Evolutionary conservation across 1,140 invertebrate species (phyloP).

Genomic region (Homalodisca vitripennis): DNA sequence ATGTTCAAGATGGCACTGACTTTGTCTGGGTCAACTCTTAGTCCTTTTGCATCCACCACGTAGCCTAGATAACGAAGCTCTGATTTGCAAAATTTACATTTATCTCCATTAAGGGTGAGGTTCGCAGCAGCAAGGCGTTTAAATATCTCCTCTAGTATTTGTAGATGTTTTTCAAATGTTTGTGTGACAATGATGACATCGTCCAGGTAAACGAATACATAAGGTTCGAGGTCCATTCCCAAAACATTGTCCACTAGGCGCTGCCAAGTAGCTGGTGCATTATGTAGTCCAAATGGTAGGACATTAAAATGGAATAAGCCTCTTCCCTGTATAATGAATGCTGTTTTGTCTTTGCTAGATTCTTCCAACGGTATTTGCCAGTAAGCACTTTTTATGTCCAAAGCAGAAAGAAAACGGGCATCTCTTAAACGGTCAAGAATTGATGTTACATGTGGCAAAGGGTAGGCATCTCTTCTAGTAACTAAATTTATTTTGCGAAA

Average conservation of each 20-base stretch:
- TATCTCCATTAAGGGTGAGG: not conserved
- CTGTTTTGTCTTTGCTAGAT: slow-evolving; percentile 44
- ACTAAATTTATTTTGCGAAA: not conserved
- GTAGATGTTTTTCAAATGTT: slow-evolving; percentile 46
- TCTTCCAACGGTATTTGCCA: slow-evolving; percentile 47
- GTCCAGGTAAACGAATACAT: slow-evolving; percentile 48
- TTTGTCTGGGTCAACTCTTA: not conserved
- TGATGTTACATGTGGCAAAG: not conserved
- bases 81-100: not conserved
- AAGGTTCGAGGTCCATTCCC: slow-evolving; percentile 32
- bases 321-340: slow-evolving; percentile 45
- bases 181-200: slow-evolving; percentile 48
- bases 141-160: slow-evolving; percentile 39
- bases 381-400: slow-evolving; percentile 43
- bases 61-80: not conserved
- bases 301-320: slow-evolving; percentile 37
- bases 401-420: not conserved
- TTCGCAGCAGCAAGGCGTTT: not conserved
- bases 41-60: not conserved
- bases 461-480: not conserved
- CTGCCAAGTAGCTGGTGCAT: slow-evolving; percentile 5
- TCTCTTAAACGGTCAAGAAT: not conserved
- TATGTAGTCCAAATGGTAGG: not conserved
- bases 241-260: slow-evolving; percentile 33
- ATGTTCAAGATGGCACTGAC: not conserved